Evolutionary conservation across 2,888 invertebrate genomes (phyloP), one percentile per base, ranked within the genome.

Genomic region (Thumatha senex): DNA sequence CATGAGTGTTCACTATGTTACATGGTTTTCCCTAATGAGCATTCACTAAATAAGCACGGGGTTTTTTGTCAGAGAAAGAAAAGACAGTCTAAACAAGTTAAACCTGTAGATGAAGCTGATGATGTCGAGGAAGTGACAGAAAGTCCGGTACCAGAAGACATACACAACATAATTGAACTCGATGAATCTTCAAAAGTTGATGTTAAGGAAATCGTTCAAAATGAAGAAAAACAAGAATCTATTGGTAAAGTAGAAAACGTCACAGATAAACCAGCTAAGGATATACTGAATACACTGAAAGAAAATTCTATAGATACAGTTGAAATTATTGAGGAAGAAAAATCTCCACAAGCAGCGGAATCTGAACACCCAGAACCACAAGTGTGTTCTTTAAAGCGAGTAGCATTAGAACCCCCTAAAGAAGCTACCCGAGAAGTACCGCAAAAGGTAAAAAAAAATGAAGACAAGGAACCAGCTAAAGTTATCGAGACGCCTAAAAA

Each of bases 1-100:
- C 92, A 92, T 44, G 92, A 92, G 70, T 92, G 92, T 65, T 82
- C 91, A 33, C 79, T 89, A 12, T 92, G 92, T 61, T 92, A 92
- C 58, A 92, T 92, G 92, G 92, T 92, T 1, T 92, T 92, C 65
- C 92, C 92, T 9, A 92, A 92, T 56, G 92, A 91, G 50, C 90
- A 91, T 69, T 91, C 92, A 0, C 65, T 92, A 9, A 91, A 78
- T 48, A 92, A 90, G 62, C 92, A 92, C 50, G 78, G 82, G 0
- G 65, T 81, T 7, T 77, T 81, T 56, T 92, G 92, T 65, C 81
- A 83, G 58, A 82, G 82, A 59, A 92, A 92, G 64, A 91, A 87
- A 67, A 80, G 80, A 13, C 86, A 88, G 58, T 80, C 86, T 1
- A 86, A 84, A 55, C 78, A 57, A 50, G 46, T 49, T 10, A 66